A percentile compares a stretch with the other conserved stretches of the same genome.
Evolutionary conservation across 2,797 vertebrate species (phyloP).

Genomic region (Hylomyscus alleni): DNA sequence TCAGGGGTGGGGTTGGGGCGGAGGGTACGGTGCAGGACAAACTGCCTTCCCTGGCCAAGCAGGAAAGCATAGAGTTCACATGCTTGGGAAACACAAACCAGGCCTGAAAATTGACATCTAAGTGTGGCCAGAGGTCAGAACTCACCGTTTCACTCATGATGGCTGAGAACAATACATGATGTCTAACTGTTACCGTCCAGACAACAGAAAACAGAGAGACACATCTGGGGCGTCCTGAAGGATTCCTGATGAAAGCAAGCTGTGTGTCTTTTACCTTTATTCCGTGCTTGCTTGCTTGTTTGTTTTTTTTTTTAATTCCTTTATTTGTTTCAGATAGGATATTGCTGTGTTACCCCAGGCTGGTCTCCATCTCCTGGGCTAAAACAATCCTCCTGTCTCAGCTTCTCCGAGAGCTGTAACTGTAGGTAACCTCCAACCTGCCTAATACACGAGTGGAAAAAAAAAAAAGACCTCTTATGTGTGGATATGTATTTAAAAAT

Average conservation of each 20-base stretch:
- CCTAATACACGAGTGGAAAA: background rate
- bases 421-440: background rate
- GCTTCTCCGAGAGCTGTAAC: background rate
- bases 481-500: background rate
- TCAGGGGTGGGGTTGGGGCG: too few species aligned
- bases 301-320: too few species aligned
- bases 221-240: accelerated
- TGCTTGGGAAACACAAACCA: background rate
- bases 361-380: background rate
- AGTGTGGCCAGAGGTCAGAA: background rate
- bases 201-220: background rate
- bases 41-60: background rate
- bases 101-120: background rate
- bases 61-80: background rate
- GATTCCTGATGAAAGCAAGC: background rate
- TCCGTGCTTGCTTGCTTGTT: background rate
- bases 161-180: background rate
- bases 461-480: background rate
- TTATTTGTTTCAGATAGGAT: background rate
- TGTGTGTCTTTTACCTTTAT: accelerated
- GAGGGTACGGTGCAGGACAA: background rate
- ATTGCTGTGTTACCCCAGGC: too few species aligned
- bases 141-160: accelerated
- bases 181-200: background rate
- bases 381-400: background rate